Base-by-base conservation (phyloP, 2,113 vertebrate genomes). In the Dipodomys spectabilis region DNA sequence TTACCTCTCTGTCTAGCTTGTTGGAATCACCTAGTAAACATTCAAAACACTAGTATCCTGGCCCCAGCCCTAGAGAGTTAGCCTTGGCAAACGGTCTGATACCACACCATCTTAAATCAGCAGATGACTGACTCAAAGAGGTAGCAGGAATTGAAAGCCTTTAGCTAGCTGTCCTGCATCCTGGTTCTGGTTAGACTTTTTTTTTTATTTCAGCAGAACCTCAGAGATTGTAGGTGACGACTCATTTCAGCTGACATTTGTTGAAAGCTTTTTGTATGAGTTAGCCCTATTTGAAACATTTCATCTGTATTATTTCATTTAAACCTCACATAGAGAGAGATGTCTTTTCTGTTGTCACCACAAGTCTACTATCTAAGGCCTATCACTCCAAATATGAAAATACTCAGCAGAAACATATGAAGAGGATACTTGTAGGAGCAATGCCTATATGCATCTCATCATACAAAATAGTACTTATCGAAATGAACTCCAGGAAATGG, bases 331-430 rank as follows among this genome's bases (percentile, higher is more conserved):
- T 49, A 49, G 7, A 6, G 64, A 90, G 45, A 15, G 20, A 62
- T 3, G 10, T 15, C 9, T 16, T 72, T 32, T 49, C 22, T 1
- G 0, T 7, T 23, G 53, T 1, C 39, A 6, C 35, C 25, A 2
- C 1, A 30, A 19, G 32, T 68, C 60, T 8, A 9, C 2, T 4
- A 11, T 68, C 64, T 35, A 15, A 30, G 32, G 32, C 45, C 27
- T 13, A 0, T 7, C 73, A 28, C 39, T 91, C 35, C 45, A 12
- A 82, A 13, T 67, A 19, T 30, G 30, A 64, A 92, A 72, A 23
- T 27, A 49, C 22, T 62, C 19, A 57, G 57, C 6, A 60, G 32
- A 78, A 77, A 22, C 44, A 69, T 20, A 25, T 9, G 53, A 57
- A 57, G 53, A 57, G 53, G 53, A 16, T 16, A 18, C 15, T 57